Conservation (phyloP, 2,113 vertebrate genomes). For the Anhinga anhinga region DNA sequence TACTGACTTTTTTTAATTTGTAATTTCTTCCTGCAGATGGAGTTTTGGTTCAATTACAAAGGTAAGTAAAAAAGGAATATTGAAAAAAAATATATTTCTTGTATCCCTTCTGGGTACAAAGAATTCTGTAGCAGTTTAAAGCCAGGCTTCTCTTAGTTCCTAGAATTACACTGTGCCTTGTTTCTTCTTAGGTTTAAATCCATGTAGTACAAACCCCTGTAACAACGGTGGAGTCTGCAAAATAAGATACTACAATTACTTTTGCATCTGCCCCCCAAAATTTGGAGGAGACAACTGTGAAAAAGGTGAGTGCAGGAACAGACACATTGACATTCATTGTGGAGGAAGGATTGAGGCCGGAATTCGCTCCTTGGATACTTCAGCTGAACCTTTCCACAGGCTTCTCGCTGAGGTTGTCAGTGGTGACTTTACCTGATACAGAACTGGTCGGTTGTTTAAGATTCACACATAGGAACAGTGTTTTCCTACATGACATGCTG, state of each 20-base stretch:
- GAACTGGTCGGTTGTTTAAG: not conserved
- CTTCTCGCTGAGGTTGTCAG: not conserved
- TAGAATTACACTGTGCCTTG: not conserved
- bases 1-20: not conserved
- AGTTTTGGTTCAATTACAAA: slow-evolving; percentile 85
- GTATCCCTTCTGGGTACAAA: not conserved
- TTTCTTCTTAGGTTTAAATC: slow-evolving; percentile 59
- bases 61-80: slow-evolving; percentile 60
- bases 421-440: not conserved
- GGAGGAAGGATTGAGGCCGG: not conserved
- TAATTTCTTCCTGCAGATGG: slow-evolving; percentile 73
- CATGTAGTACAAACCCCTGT: slow-evolving; percentile 69
- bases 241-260: slow-evolving; percentile 15
- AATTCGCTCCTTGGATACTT: not conserved
- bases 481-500: accelerated
- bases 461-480: too few species aligned
- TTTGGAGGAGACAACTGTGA: slow-evolving; percentile 71
- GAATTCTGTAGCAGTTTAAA: not conserved
- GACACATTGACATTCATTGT: not conserved
- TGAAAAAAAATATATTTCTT: not conserved
- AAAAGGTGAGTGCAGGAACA: slow-evolving; percentile 48
- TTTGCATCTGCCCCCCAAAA: slow-evolving; percentile 71
- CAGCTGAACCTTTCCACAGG: not conserved
- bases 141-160: not conserved
- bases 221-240: slow-evolving; percentile 74